phyloP scores from a whole-genome alignment of 2,113 vertebrate species.

The Terrapene triunguis region DNA sequence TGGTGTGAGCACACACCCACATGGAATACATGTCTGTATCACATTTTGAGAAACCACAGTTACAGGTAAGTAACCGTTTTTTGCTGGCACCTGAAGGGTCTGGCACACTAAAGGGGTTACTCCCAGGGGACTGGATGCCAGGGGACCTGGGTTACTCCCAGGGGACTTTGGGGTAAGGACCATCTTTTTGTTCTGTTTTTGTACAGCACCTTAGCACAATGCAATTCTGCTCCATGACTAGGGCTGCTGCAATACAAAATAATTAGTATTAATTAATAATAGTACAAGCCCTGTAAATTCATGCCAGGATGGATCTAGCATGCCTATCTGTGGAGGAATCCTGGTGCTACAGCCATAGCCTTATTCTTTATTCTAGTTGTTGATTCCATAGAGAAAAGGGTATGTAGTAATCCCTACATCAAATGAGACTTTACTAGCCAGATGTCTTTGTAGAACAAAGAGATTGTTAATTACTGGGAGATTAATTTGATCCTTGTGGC shows the following conservation, averaged over 20 bases:
- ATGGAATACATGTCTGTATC: background rate
- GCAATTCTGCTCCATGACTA: background rate
- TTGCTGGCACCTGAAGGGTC: background rate
- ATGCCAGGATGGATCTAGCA: background rate
- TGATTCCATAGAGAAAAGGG: conserved; percentile 18
- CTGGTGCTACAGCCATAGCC: background rate
- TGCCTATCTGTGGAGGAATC: background rate
- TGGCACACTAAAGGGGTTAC: background rate
- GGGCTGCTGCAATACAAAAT: background rate
- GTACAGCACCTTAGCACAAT: background rate
- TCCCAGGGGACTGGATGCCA: background rate
- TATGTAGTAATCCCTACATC: background rate
- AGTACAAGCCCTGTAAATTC: background rate
- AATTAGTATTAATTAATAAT: background rate
- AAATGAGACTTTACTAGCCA: conserved; percentile 44
- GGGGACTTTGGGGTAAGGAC: background rate
- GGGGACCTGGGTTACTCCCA: background rate
- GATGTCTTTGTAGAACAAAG: conserved; percentile 53
- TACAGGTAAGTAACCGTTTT: background rate
- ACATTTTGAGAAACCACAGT: background rate
- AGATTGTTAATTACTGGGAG: conserved; percentile 54
- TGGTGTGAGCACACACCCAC: background rate
- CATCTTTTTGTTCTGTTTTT: background rate
- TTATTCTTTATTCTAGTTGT: conserved; percentile 8
- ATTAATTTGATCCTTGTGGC: conserved; percentile 64